Evolutionary conservation across 2,888 invertebrate species (phyloP).

Genomic region (Tetranychus piercei): DNA sequence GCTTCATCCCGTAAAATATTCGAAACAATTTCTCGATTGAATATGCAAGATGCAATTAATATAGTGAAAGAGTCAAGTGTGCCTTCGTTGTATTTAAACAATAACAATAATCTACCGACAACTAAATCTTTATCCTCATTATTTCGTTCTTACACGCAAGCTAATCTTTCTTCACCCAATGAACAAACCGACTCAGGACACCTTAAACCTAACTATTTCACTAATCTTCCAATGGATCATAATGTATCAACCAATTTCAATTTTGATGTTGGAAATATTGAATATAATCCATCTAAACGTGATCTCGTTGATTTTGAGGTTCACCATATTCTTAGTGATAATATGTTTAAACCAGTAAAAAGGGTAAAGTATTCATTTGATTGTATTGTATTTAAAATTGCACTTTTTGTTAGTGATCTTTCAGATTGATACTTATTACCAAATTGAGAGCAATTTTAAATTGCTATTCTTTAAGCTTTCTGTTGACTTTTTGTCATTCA

Average conservation of each 20-base stretch:
- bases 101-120: slow-evolving; percentile 12
- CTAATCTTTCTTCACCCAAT: slow-evolving; percentile 22
- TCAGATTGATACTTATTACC: not conserved
- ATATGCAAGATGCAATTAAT: slow-evolving; percentile 81
- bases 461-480: not conserved
- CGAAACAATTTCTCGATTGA: slow-evolving; percentile 78
- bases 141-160: slow-evolving; percentile 59
- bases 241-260: slow-evolving; percentile 36
- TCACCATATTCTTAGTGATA: slow-evolving; percentile 53
- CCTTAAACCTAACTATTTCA: not conserved
- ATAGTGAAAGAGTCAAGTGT: slow-evolving; percentile 40
- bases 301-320: slow-evolving; percentile 83
- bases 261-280: slow-evolving; percentile 77
- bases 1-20: slow-evolving; percentile 54
- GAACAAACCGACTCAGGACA: not conserved
- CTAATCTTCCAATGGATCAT: slow-evolving; percentile 10
- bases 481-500: not conserved
- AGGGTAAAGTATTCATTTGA: slow-evolving; percentile 29
- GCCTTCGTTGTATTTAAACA: slow-evolving; percentile 5
- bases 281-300: slow-evolving; percentile 76
- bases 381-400: not conserved
- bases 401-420: not conserved
- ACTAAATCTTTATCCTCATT: slow-evolving; percentile 65
- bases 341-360: slow-evolving; percentile 48
- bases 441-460: not conserved